These are phyloP conservation scores for Aphodius sticticus DNA, from an alignment of 2,888 invertebrate species.

Conservation along the genomic window DNA sequence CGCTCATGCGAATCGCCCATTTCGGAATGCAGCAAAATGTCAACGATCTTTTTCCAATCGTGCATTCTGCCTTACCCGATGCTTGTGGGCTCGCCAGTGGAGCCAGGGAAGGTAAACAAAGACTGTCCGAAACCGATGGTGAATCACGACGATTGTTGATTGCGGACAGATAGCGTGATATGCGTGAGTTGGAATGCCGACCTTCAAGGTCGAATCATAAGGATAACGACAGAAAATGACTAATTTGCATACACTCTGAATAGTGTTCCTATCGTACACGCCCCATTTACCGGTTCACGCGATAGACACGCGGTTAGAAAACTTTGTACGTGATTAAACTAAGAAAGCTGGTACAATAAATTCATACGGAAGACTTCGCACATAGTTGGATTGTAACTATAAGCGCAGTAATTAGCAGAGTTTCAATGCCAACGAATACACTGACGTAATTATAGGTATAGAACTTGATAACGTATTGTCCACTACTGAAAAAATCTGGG, in stretches of 20 bases:
- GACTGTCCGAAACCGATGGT: not conserved
- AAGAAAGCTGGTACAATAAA: not conserved
- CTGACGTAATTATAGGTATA: too few relatives aligned
- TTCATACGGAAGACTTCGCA: not conserved
- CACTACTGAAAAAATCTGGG: too few relatives aligned
- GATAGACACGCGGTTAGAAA: not conserved
- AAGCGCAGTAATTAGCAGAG: too few relatives aligned
- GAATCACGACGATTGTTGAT: not conserved
- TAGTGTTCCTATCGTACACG: not conserved
- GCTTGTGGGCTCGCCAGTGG: not conserved
- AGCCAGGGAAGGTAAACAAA: not conserved
- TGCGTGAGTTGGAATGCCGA: not conserved
- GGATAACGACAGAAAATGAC: not conserved
- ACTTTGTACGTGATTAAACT: not conserved
- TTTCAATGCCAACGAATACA: too few relatives aligned
- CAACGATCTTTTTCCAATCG: not conserved
- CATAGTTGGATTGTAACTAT: too few relatives aligned
- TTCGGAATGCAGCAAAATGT: not conserved
- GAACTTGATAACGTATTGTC: too few relatives aligned
- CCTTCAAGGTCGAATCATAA: not conserved
- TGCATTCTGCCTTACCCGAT: not conserved
- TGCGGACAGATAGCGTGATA: not conserved
- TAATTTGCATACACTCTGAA: not conserved
- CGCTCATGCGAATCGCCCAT: not conserved
- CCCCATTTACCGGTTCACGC: not conserved